Base-by-base conservation (phyloP, 2,888 invertebrate genomes). In the Odontocolon sp. region DNA sequence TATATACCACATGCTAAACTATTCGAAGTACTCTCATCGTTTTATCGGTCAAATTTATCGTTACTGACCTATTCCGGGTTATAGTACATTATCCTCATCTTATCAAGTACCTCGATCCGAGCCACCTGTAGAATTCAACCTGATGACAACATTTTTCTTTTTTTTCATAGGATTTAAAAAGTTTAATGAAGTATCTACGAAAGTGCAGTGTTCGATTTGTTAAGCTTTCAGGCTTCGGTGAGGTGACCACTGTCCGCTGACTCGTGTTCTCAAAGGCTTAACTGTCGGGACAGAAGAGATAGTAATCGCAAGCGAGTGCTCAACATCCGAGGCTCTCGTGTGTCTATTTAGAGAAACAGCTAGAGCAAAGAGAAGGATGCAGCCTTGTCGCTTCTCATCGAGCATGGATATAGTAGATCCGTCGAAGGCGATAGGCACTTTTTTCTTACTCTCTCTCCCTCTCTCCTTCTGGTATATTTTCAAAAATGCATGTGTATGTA, bases 1-100 rank as follows among this genome's bases (percentile, higher is more conserved):
- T 31, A 57, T 42, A 54, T 31, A 67, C 42, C 14, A 21, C 14
- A 28, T 23, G 3, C 52, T 54, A 26, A 26, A 23, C 52, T 52
- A 16, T 52, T 52, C 6, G 9, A 31, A 18, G 6, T 50, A 36
- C n/a, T 28, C n/a, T 14, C 38, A 23, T 11, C 11, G 50, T 64
- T 71, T 71, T 69, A 71, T 57, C 63, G 57, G 28, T 59, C 75
- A 36, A 31, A 18, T 40, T 42, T 8, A 64, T 71, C 28, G 31
- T 21, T 57, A 38, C 14, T 6, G 33, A 31, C 50, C 33, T 50
- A 52, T 59, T 11, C 28, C 52, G 54, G 8, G 66, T 61, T 47
- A 23, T 28, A 47, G n/a, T n/a, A n/a, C n/a, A n/a, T n/a, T n/a
- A n/a, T n/a, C n/a, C 23, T 21, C 23, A 21, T 23, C 47, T 50